Evolutionary conservation across 64 coral and sea anemone genomes (phyloP).

Genomic region (Actinia tenebrosa): DNA sequence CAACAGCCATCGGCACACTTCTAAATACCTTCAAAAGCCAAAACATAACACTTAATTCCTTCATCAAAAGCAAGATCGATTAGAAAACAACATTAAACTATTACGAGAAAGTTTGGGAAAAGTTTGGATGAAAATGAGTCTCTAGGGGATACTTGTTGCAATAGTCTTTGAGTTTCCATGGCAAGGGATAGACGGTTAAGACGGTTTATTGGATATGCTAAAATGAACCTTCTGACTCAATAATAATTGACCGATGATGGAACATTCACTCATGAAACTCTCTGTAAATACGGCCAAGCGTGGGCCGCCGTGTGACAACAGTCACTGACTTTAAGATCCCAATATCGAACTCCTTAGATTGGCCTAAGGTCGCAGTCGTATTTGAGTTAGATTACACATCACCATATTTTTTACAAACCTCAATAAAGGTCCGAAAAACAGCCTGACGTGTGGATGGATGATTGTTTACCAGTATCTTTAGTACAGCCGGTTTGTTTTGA

Average conservation of each 20-base stretch:
- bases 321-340: slow-evolving; percentile 23
- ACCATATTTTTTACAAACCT: slow-evolving; percentile 16
- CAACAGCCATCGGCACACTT: not conserved
- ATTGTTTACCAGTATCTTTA: slow-evolving; percentile 35
- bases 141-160: not conserved
- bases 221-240: not conserved
- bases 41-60: not conserved
- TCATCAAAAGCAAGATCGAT: slow-evolving; percentile 1
- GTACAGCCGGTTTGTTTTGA: not conserved
- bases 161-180: not conserved
- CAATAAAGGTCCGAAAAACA: slow-evolving; percentile 8
- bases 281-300: slow-evolving; percentile 7
- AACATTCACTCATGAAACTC: not conserved
- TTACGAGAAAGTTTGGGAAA: not conserved
- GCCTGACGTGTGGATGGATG: slow-evolving; percentile 9
- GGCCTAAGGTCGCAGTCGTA: slow-evolving; percentile 16
- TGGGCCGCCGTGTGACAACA: slow-evolving; percentile 21
- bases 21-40: not conserved
- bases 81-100: not conserved
- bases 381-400: slow-evolving; percentile 13
- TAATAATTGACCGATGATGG: not conserved
- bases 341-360: slow-evolving; percentile 9
- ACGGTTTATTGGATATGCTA: not conserved
- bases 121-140: not conserved
- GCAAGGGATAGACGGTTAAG: not conserved